Percentiles rank a stretch among this genome's conserved stretches.
Evolutionary conservation across 2,797 vertebrate species (phyloP).

Genomic region (Rhinoraja longicauda): DNA sequence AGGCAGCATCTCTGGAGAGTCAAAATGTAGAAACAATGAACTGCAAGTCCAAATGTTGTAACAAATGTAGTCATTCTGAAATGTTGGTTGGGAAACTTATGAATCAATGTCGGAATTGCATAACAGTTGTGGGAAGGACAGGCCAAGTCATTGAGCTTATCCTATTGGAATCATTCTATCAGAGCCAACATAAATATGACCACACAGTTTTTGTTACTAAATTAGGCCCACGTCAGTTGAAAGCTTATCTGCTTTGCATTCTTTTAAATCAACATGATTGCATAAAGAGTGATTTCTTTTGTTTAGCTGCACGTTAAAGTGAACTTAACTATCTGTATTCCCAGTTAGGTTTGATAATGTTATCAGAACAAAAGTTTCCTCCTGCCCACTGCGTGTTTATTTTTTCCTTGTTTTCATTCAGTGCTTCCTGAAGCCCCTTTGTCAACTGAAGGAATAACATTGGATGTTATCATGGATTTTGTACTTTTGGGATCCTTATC

Average conservation of each 20-base stretch:
- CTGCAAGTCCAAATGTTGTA: no score
- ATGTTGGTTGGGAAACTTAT: not conserved
- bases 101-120: not conserved
- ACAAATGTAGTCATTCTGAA: not conserved
- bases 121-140: no score
- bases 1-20: no score
- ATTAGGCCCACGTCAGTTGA: slow-evolving; percentile 15
- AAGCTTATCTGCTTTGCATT: slow-evolving; percentile 34
- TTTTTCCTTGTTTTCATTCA: slow-evolving; percentile 50
- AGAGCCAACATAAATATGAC: not conserved
- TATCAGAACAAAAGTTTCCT: slow-evolving; percentile 43
- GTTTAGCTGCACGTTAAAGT: slow-evolving; percentile 26
- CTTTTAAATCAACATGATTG: slow-evolving; percentile 36
- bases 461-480: slow-evolving; percentile 52
- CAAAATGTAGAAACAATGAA: no score
- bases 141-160: not conserved
- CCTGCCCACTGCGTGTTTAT: slow-evolving; percentile 46
- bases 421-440: slow-evolving; percentile 60
- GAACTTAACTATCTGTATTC: slow-evolving; percentile 28
- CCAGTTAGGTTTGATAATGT: slow-evolving; percentile 39
- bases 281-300: slow-evolving; percentile 32
- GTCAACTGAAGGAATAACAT: slow-evolving; percentile 49
- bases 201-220: slow-evolving; percentile 33
- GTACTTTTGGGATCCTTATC: slow-evolving; percentile 55
- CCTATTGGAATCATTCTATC: not conserved